phyloP scores from a whole-genome alignment of 2,113 vertebrate genomes.

The Ascaphus truei region DNA sequence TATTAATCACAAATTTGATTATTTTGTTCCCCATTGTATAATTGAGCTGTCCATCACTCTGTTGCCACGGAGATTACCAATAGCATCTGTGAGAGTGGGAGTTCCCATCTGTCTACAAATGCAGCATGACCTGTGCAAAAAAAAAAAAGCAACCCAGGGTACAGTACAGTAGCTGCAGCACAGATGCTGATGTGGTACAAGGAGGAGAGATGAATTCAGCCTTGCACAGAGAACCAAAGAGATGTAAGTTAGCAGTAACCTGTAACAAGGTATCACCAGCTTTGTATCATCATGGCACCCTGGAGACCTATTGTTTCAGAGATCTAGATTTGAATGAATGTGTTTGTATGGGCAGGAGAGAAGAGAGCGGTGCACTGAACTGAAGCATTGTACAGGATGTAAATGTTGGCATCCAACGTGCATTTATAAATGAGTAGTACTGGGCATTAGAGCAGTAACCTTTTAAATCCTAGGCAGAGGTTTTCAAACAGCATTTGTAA shows the following conservation, averaged over 20 bases:
- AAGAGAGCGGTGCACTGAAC: too few relatives aligned
- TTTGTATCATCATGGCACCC: too few relatives aligned
- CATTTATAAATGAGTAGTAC: too few relatives aligned
- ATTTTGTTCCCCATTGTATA: constrained; percentile 23
- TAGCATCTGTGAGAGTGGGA: constrained; percentile 22
- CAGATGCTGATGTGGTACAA: background rate
- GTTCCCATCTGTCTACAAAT: constrained; percentile 24
- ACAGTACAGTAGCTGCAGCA: too few relatives aligned
- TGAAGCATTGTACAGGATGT: too few relatives aligned
- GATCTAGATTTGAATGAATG: too few relatives aligned
- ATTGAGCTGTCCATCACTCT: constrained; percentile 12
- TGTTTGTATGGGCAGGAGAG: too few relatives aligned
- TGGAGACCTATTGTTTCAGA: too few relatives aligned
- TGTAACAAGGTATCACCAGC: background rate
- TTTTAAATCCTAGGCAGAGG: too few relatives aligned
- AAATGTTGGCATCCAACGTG: too few relatives aligned
- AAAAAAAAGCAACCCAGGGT: background rate
- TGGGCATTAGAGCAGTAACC: too few relatives aligned
- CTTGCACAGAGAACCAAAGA: background rate
- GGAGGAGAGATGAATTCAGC: background rate
- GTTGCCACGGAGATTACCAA: constrained; percentile 27
- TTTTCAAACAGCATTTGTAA: too few relatives aligned
- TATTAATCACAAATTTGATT: constrained; percentile 26
- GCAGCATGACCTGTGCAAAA: constrained; percentile 28
- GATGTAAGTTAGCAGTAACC: background rate